A percentile compares a stretch with the other conserved stretches of the same genome.
These are phyloP conservation scores for Pithys albifrons DNA, from an alignment of 2,113 vertebrate genomes.

Conservation along the genomic window DNA sequence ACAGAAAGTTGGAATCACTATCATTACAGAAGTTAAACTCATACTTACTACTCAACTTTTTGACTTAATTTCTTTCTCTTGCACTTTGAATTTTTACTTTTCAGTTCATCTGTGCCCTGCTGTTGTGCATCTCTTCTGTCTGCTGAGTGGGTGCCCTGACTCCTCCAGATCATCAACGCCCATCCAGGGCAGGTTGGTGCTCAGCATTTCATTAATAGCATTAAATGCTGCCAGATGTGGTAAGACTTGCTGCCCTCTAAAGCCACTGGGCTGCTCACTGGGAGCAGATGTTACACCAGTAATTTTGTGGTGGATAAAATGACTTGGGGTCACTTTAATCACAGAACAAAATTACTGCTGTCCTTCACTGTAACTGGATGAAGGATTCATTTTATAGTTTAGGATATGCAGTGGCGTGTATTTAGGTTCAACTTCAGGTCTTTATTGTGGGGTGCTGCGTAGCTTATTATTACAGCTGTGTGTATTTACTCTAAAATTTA, in stretches of 20 bases:
- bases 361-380: not conserved
- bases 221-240: not conserved
- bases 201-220: not conserved
- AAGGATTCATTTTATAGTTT: not conserved
- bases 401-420: not conserved
- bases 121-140: not conserved
- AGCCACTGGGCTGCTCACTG: not conserved
- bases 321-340: not conserved
- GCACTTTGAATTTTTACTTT: not conserved
- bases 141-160: not conserved
- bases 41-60: not conserved
- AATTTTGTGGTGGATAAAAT: constrained; percentile 17
- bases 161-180: not conserved
- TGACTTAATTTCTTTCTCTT: not conserved
- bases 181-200: not conserved
- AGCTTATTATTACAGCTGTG: not conserved
- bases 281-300: constrained; percentile 11
- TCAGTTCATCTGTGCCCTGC: not conserved
- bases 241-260: not conserved
- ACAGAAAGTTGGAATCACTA: not conserved
- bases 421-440: not conserved
- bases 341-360: constrained; percentile 18
- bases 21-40: not conserved
- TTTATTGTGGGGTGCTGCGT: not conserved
- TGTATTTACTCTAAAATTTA: not conserved